A percentile compares a stretch with the other conserved stretches of the same genome.
These are phyloP conservation scores for Psylliodes chrysocephalus DNA, from an alignment of 2,888 invertebrate genomes.

Conservation along the genomic window DNA sequence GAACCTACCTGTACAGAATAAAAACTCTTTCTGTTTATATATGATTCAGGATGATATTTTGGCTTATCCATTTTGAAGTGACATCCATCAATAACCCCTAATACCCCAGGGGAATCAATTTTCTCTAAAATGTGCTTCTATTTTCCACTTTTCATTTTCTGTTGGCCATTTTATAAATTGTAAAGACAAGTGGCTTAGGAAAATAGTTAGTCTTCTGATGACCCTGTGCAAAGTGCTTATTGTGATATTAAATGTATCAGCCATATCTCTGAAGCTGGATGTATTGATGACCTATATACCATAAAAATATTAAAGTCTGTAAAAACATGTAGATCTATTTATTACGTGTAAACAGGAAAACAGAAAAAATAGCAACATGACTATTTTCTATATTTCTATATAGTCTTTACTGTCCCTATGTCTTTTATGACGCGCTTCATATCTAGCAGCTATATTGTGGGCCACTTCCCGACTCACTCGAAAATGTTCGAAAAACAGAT, in stretches of 20 bases:
- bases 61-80: conserved; percentile 42
- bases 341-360: background rate
- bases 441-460: conserved; percentile 8
- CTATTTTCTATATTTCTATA: background rate
- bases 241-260: conserved; percentile 42
- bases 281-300: conserved; percentile 11
- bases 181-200: conserved; percentile 36
- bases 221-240: conserved; percentile 39
- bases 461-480: conserved; percentile 17
- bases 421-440: conserved; percentile 4
- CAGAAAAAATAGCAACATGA: background rate
- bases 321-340: background rate
- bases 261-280: conserved; percentile 37
- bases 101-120: conserved; percentile 38
- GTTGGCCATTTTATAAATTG: conserved; percentile 36
- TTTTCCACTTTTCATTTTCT: conserved; percentile 29
- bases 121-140: conserved; percentile 31
- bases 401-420: background rate
- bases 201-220: conserved; percentile 37
- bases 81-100: conserved; percentile 37
- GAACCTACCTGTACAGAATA: conserved; percentile 37
- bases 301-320: conserved; percentile 8
- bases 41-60: conserved; percentile 30
- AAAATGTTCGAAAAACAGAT: conserved; percentile 29
- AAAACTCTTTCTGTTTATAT: too few species aligned